Evolutionary conservation across 2,888 invertebrate species (phyloP).

Genomic region (Colostygia pectinataria): DNA sequence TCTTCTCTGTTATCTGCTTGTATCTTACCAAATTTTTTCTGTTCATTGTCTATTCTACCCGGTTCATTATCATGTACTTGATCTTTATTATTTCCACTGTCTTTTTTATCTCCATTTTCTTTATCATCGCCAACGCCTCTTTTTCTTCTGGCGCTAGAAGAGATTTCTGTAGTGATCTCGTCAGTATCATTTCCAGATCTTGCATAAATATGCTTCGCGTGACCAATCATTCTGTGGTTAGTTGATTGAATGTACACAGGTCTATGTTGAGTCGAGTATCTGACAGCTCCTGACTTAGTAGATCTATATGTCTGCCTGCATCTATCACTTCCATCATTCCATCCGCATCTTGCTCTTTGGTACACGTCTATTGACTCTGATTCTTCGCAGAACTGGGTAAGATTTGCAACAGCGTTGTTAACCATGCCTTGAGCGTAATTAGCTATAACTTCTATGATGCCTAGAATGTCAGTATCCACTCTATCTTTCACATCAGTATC

Average conservation of each 20-base stretch:
- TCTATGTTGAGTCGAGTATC: slow-evolving; percentile 51
- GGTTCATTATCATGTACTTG: neutral
- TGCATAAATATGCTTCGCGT: neutral
- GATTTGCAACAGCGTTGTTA: slow-evolving; percentile 44
- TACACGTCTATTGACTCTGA: slow-evolving; percentile 45
- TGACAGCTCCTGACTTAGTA: slow-evolving; percentile 47
- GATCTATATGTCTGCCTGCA: slow-evolving; percentile 42
- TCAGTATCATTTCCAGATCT: slow-evolving; percentile 20
- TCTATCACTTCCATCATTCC: slow-evolving; percentile 17
- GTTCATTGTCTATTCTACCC: neutral
- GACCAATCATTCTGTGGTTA: slow-evolving; percentile 28
- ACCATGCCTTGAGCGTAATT: slow-evolving; percentile 48
- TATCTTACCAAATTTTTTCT: neutral
- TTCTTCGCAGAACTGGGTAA: slow-evolving; percentile 53
- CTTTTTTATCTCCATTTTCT: neutral
- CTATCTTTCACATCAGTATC: slow-evolving; percentile 5
- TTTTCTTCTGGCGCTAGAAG: slow-evolving; percentile 14
- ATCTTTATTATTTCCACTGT: neutral
- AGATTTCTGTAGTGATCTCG: slow-evolving; percentile 1
- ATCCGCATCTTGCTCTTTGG: slow-evolving; percentile 39
- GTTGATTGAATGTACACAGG: slow-evolving; percentile 48
- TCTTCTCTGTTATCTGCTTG: neutral
- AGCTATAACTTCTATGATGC: slow-evolving; percentile 46
- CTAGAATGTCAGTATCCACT: slow-evolving; percentile 41
- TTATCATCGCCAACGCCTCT: slow-evolving; percentile 5